phyloP scores from a whole-genome alignment of 2,888 invertebrate genomes.

The Eumerus sabulonum region DNA sequence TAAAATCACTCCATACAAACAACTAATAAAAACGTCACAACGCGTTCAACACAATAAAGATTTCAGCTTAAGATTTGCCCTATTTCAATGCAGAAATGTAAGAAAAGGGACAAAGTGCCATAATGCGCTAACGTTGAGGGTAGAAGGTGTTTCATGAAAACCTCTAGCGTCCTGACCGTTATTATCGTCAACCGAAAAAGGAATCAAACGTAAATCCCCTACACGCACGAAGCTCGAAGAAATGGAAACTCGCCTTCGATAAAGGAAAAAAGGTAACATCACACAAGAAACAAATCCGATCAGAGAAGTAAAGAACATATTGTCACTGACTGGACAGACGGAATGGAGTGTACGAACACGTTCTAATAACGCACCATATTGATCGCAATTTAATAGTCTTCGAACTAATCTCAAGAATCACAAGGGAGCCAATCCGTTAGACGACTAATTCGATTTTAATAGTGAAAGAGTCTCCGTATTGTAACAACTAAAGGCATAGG shows the following conservation, averaged over 20 bases:
- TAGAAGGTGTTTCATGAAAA: slow-evolving; percentile 46
- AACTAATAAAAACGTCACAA: slow-evolving; percentile 77
- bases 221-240: slow-evolving; percentile 61
- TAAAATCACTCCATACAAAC: slow-evolving; percentile 72
- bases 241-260: slow-evolving; percentile 52
- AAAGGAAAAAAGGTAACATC: slow-evolving; percentile 60
- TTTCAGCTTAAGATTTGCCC: slow-evolving; percentile 71
- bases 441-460: too few relatives aligned
- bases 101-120: slow-evolving; percentile 60
- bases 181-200: slow-evolving; percentile 53
- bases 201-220: slow-evolving; percentile 60
- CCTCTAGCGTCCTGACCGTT: slow-evolving; percentile 54
- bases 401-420: too few relatives aligned
- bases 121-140: slow-evolving; percentile 51
- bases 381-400: slow-evolving; percentile 4
- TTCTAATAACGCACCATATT: slow-evolving; percentile 43
- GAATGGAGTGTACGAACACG: slow-evolving; percentile 13
- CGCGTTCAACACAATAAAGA: slow-evolving; percentile 70
- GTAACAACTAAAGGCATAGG: too few relatives aligned
- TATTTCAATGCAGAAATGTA: slow-evolving; percentile 62
- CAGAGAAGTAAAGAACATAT: slow-evolving; percentile 61
- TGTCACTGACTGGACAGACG: slow-evolving; percentile 58
- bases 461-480: too few relatives aligned
- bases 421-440: too few relatives aligned
- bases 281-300: slow-evolving; percentile 65